Conservation (phyloP, 2,797 vertebrate species). For the Tokudaia tokunoshimensis region DNA sequence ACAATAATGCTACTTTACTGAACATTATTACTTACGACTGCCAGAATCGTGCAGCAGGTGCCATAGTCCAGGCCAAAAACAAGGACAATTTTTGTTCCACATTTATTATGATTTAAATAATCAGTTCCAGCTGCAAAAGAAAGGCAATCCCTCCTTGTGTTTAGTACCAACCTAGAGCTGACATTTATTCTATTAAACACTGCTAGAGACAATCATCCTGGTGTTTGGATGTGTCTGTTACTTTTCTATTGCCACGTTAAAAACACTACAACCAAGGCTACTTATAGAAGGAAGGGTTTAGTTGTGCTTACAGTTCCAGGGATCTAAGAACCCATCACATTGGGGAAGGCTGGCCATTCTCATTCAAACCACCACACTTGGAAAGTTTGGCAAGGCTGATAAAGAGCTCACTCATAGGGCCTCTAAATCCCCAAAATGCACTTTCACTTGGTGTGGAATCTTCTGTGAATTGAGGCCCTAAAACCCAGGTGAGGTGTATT, state of each 20-base stretch:
- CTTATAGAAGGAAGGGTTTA: neutral
- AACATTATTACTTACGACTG: neutral
- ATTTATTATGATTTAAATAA: constrained; percentile 33
- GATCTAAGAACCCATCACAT: neutral
- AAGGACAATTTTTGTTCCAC: neutral
- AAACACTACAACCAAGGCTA: neutral
- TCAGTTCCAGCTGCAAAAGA: constrained; percentile 30
- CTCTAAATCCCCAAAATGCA: neutral
- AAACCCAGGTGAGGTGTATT: neutral
- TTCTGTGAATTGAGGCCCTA: neutral
- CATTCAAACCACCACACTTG: neutral
- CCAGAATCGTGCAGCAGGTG: constrained; percentile 22
- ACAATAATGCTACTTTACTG: neutral
- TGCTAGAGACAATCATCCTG: neutral
- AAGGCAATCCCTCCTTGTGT: neutral
- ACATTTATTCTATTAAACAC: constrained; percentile 27
- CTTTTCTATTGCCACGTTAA: neutral
- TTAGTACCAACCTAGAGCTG: neutral
- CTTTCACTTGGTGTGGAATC: neutral
- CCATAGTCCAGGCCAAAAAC: neutral
- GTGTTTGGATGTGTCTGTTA: neutral
- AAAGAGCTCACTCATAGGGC: neutral
- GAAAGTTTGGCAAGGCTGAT: neutral
- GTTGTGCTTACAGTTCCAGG: neutral
- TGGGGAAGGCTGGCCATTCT: neutral